Base-by-base conservation (phyloP, 1,140 invertebrate species). In the Euwallacea fornicatus region DNA sequence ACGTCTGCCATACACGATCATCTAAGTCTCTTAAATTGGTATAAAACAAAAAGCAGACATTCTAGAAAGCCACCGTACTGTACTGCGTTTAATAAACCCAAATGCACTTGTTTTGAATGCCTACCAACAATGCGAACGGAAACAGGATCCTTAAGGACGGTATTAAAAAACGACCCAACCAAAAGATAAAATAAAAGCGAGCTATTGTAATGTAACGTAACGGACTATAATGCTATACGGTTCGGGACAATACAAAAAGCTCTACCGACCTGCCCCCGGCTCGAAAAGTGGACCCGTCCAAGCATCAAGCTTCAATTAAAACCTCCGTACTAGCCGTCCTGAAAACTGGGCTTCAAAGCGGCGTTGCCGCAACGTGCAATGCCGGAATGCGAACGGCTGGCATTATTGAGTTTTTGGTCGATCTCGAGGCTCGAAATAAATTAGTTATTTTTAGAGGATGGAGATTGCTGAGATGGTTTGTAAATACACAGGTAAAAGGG, bases 261-360 rank as follows among this genome's bases (percentile, higher is more conserved):
- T 58, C 62, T 42, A 46, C 60, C 75, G 47, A 73, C 75, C 75
- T 56, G 64, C 71, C 76, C 68, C 72, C 67, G 70, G 33, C 33
- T 56, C 46, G 66, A 71, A 74, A 77, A 77, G 73, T 79, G 61
- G 78, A 77, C 74, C 76, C 75, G 77, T 59, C 61, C 66, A 47
- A 44, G 66, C 74, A 33, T 33, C 75, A 16, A 54, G 65, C 76
- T 75, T 79, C 77, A 79, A 79, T 79, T 79, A 78, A 76, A 76
- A 75, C 73, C 76, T 73, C 65, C 60, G 71, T 79, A 79, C 76
- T 79, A 79, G 58, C 71, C 78, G 74, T 76, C 68, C 74, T 75
- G 72, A 78, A 78, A 79, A 79, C 61, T 68, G 66, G 64, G 50
- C 43, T 64, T 69, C 21, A 33, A 33, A 33, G 63, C 75, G 68